Conservation (phyloP, 2,113 vertebrate genomes). For the Petaurus breviceps region DNA sequence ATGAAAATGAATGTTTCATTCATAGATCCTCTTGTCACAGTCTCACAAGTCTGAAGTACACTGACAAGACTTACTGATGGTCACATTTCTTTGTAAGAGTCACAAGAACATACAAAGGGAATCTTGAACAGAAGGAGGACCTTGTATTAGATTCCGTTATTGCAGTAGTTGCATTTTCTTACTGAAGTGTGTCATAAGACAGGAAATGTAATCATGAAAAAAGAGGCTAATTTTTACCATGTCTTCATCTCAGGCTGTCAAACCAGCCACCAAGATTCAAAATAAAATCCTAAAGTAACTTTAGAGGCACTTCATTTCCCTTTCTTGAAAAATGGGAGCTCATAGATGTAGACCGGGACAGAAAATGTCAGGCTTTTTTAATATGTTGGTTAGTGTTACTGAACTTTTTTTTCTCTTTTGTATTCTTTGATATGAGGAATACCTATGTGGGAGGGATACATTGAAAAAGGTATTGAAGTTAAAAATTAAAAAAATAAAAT, state of each 20-base stretch:
- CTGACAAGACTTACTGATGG: constrained; percentile 8
- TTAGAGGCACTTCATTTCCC: background rate
- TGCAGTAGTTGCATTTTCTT: constrained; percentile 72
- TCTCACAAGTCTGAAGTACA: constrained; percentile 52
- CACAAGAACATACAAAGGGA: constrained; percentile 79
- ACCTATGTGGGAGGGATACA: background rate
- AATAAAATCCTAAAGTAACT: constrained; percentile 8
- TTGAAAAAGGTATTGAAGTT: background rate
- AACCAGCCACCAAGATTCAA: constrained; percentile 43
- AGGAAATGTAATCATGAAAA: constrained; percentile 43
- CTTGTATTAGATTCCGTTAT: constrained; percentile 60
- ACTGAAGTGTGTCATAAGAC: constrained; percentile 51
- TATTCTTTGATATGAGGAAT: background rate
- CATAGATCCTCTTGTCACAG: constrained; percentile 77
- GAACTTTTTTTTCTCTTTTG: background rate
- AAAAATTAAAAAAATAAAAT: background rate
- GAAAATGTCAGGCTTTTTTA: background rate
- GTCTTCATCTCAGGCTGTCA: constrained; percentile 35
- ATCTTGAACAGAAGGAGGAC: constrained; percentile 78
- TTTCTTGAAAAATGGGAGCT: background rate
- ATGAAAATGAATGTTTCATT: constrained; percentile 71
- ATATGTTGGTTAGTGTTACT: background rate
- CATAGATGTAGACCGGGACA: background rate
- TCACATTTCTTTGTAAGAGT: constrained; percentile 63
- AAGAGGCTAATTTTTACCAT: constrained; percentile 54